Base-by-base conservation (phyloP, 2,797 vertebrate genomes). In the Tangara arthus region DNA sequence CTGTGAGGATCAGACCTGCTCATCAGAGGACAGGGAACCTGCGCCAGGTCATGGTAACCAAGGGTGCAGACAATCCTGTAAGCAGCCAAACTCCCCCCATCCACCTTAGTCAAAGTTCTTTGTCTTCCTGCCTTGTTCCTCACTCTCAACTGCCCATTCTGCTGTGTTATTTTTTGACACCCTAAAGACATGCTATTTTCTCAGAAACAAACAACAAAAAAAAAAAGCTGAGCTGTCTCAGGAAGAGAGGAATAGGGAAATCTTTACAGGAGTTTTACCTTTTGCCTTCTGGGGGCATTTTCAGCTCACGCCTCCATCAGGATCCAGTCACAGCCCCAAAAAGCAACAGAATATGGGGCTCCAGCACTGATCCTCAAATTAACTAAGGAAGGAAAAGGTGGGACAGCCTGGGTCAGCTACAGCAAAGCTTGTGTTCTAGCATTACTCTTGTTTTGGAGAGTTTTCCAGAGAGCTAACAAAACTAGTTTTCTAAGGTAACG, bases 111-210 rank as follows among this genome's bases (percentile, higher is more conserved):
- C n/a, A 8, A 4, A 5, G 17, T n/a, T 80, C 42, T 35, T 77
- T 63, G 11, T 32, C 32, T 66, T 61, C 49, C 1, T 0, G 1
- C 28, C 30, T 53, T 28, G 3, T 22, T 52, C 8, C 16, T 64
- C 61, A 37, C 26, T 50, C 53, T 76, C 47, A 61, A 17, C 22
- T 28, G 9, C 13, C 53, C n/a, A 37, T 66, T 71, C 15, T 60
- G 16, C 39, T 35, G 28, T 34, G 28, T 5, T 53, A 12, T 44
- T 72, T 79, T 59, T 49, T 69, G 23, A 30, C 8, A 71, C 4
- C 4, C 2, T 50, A 73, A 89, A 52, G 23, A 63, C 9, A 18
- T 4, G 4, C 5, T 66, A 6, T 20, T 76, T 89, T 63, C 16
- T 57, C 20, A 7, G 66, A 72, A n/a, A 70, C 75, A 63, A 63